These are phyloP conservation scores for Platysteira castanea DNA, from an alignment of 2,113 vertebrate genomes.

Conservation along the genomic window DNA sequence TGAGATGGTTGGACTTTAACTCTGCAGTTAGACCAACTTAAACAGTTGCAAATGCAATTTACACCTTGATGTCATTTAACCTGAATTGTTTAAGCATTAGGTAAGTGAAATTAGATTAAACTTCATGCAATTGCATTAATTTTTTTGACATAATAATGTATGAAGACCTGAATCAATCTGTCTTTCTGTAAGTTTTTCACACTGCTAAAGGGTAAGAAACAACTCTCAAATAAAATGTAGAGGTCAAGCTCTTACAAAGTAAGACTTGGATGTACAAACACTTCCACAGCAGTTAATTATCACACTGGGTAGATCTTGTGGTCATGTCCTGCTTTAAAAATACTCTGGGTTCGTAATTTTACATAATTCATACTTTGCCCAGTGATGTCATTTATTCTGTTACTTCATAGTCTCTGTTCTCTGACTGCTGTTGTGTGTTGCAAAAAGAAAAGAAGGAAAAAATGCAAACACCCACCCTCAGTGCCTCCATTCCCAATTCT, in stretches of 20 bases:
- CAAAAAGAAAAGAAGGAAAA: neutral
- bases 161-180: neutral
- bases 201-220: neutral
- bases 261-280: neutral
- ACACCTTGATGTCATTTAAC: neutral
- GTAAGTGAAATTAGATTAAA: neutral
- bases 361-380: neutral
- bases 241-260: neutral
- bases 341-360: neutral
- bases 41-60: neutral
- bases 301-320: neutral
- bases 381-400: neutral
- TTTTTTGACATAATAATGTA: neutral
- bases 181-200: neutral
- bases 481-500: rapidly evolving
- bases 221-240: neutral
- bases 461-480: rapidly evolving
- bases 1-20: neutral
- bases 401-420: neutral
- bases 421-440: neutral
- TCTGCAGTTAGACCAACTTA: neutral
- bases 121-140: neutral
- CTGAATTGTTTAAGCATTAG: neutral
- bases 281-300: neutral
- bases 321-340: neutral